These are phyloP conservation scores for Sebastiscus tertius DNA, from an alignment of 2,797 vertebrate species.

Conservation along the genomic window DNA sequence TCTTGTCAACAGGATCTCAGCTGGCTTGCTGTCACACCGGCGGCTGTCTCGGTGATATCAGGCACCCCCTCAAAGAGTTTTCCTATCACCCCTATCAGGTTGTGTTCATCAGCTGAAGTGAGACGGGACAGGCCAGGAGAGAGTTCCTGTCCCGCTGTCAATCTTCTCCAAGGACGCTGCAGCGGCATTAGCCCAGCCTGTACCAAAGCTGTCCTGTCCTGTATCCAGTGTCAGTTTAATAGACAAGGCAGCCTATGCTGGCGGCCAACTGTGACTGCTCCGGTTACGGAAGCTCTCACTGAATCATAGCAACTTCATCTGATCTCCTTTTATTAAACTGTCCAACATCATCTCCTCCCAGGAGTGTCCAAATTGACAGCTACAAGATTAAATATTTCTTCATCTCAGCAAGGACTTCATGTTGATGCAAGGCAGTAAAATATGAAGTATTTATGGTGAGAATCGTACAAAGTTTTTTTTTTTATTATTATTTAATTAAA, in stretches of 20 bases:
- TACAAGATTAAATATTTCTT: constrained; percentile 3
- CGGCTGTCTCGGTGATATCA: background rate
- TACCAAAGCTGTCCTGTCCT: constrained; percentile 21
- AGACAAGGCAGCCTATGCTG: constrained; percentile 26
- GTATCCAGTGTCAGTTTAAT: constrained; percentile 61
- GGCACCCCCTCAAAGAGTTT: constrained; percentile 17
- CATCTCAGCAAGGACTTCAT: background rate
- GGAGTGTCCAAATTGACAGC: background rate
- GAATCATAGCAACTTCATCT: constrained; percentile 47
- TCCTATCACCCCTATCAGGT: constrained; percentile 63
- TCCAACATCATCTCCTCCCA: background rate
- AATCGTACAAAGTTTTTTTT: background rate
- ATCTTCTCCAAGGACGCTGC: constrained; percentile 19
- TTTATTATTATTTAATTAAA: background rate
- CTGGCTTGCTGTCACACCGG: constrained; percentile 6
- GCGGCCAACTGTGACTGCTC: constrained; percentile 40
- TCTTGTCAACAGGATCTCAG: constrained; percentile 51
- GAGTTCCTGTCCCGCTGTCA: constrained; percentile 39
- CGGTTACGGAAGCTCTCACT: constrained; percentile 39
- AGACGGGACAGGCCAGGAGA: constrained; percentile 43
- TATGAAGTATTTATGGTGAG: background rate
- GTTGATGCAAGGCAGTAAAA: background rate
- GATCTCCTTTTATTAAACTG: constrained; percentile 45
- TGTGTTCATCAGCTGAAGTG: constrained; percentile 66
- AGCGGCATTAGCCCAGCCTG: background rate